Evolutionary conservation across 2,888 invertebrate genomes (phyloP), one percentile per base, ranked within the genome.

Genomic region (Nemotelus pantherinus): DNA sequence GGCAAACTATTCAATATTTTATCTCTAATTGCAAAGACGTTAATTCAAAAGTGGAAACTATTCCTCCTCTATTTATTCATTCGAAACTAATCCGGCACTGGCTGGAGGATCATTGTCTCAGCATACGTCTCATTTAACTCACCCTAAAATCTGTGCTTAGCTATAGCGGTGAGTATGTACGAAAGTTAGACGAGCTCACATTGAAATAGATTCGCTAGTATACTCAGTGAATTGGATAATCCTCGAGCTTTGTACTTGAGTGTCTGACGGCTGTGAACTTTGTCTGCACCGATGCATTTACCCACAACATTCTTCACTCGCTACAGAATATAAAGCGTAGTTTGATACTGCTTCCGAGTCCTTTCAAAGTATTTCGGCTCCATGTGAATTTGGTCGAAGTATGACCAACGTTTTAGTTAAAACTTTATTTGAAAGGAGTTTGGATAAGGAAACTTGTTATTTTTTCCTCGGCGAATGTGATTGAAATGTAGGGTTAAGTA

Each of bases 101-200:
- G 47, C 45, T 65, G 65, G 39, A 43, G 45, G 41, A 65, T 65
- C 45, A 65, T 65, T 65, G 47, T 25, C 65, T 47, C 2, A 65
- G 47, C 65, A 65, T 47, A 65, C 65, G 65, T 65, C 47, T 65
- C 65, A 65, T 47, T 65, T 65, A 65, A 47, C 65, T 45, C 44
- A 65, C 5, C 50, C 50, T 50, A 63, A 43, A 43, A 63, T 39
- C 63, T 2, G 43, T 63, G 63, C n/a, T 2, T 63, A 7, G 63
- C 63, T 43, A 39, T 53, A 10, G 53, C 53, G 6, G 53, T 53
- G 53, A 7, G 5, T 63, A 39, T 41, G 43, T 41, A 63, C n/a
- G 25, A 25, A 63, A 39, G 25, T 25, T 4, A 63, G 3, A 39
- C 39, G 43, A 63, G 10, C 41, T 4, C 43, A 43, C 63, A 63